Evolutionary conservation across 2,113 vertebrate genomes (phyloP), one percentile per base, ranked within the genome.

Genomic region (Dascyllus trimaculatus): DNA sequence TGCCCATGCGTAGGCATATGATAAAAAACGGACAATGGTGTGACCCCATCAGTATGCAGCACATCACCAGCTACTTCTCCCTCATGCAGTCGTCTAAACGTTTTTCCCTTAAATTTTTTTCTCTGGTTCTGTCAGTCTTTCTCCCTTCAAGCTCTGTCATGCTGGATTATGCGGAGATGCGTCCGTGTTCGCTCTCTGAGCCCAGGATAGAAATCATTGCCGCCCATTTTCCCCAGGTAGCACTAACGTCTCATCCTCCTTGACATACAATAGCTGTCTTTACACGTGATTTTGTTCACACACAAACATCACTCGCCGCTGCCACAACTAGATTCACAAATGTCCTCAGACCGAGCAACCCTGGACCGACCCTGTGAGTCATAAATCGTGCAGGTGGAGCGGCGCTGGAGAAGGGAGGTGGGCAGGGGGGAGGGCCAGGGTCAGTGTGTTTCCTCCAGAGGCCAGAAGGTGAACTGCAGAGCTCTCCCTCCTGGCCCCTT

Each of bases 391-490:
- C 80, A 79, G 88, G 89, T 89, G 80, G 85, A 82, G 75, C 52
- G 72, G 77, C 43, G 74, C 46, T 63, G 79, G 63, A 67, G 76
- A 74, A 51, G 49, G 58, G 77, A 68, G 82, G 78, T 68, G 80
- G 82, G 76, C 58, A 32, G 73, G 71, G 51, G 82, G 89, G 83
- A 76, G 82, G 71, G 82, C 84, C 89, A 88, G 90, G 90, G 92
- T 93, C 91, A 91, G 38, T 25, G 72, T 86, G 88, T 91, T 92
- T 93, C 93, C 93, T 92, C 88, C 90, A 81, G 88, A 89, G 89
- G 92, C 89, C 90, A 93, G 87, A 83, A 90, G 91, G 91, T 93
- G 93, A 93, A 93, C 88, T 92, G 86, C 86, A 88, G 84, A 81
- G 87, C 74, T 85, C 85, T 92, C 87, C 88, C 90, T 91, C 66